Evolutionary conservation across 1,140 invertebrate genomes (phyloP).

Genomic region (Trichonephila clavipes): DNA sequence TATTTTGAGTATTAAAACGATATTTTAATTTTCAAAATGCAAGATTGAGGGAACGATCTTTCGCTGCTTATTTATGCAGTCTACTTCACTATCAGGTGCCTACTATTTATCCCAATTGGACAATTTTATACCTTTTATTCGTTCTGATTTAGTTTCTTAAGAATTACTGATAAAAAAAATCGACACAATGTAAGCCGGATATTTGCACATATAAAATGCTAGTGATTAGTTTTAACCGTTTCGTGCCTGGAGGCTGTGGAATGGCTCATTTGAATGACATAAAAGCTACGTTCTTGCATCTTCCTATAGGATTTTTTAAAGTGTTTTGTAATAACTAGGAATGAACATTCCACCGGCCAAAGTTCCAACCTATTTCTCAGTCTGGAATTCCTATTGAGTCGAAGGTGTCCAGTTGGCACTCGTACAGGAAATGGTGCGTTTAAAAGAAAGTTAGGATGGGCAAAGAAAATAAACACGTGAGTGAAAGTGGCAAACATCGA

Average conservation of each 20-base stretch:
- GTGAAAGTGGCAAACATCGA: background rate
- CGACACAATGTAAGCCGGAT: background rate
- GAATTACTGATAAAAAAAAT: too few relatives aligned
- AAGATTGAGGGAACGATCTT: too few relatives aligned
- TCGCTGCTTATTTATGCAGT: too few relatives aligned
- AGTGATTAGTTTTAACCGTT: conserved; percentile 1
- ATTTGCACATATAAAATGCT: background rate
- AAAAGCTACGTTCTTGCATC: background rate
- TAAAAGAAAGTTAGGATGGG: background rate
- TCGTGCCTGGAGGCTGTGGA: background rate
- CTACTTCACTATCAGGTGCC: too few relatives aligned
- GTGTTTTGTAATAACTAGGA: background rate
- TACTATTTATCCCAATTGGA: too few relatives aligned
- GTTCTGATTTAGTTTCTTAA: too few relatives aligned
- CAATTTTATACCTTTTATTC: too few relatives aligned
- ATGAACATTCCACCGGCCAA: background rate
- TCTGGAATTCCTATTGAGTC: background rate
- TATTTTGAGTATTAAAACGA: too few relatives aligned
- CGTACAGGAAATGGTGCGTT: background rate
- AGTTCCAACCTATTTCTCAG: conserved; percentile 13
- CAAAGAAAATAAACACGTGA: background rate
- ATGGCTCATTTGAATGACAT: conserved; percentile 12
- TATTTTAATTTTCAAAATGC: too few relatives aligned
- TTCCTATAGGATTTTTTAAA: too few relatives aligned
- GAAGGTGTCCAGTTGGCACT: background rate